phyloP scores from a whole-genome alignment of 2,113 vertebrate genomes.

The Aix galericulata region DNA sequence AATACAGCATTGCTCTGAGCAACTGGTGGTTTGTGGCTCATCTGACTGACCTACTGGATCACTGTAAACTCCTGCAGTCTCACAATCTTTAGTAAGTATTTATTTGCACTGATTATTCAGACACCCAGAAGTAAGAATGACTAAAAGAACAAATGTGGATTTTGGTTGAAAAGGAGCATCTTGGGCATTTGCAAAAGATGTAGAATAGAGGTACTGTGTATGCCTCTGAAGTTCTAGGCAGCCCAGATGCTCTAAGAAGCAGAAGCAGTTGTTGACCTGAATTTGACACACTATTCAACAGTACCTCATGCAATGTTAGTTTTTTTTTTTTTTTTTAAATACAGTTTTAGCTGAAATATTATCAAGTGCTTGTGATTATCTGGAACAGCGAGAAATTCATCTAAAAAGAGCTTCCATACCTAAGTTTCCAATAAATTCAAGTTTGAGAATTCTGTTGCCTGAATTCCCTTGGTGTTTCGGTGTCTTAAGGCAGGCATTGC shows the following conservation, averaged over 20 bases:
- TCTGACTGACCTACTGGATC: slow-evolving; percentile 94
- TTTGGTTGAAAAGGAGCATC: neutral
- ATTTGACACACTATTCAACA: neutral
- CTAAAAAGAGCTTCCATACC: neutral
- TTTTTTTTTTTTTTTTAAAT: neutral
- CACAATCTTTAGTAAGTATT: slow-evolving; percentile 94
- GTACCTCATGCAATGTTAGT: neutral
- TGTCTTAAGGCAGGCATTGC: neutral
- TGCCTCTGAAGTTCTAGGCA: neutral
- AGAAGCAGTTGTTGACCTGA: neutral
- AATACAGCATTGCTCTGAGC: slow-evolving; percentile 90
- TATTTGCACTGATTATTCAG: neutral
- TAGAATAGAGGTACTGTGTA: neutral
- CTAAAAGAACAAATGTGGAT: neutral
- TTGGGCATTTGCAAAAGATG: neutral
- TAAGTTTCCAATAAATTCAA: neutral
- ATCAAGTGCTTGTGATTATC: neutral
- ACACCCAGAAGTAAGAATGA: neutral
- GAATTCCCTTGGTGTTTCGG: neutral
- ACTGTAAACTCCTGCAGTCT: slow-evolving; percentile 94
- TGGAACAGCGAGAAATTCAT: neutral
- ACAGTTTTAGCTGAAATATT: neutral
- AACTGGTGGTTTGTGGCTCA: slow-evolving; percentile 99
- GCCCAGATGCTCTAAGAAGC: neutral
- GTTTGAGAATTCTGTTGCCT: neutral